Base-by-base conservation (phyloP, 1,140 invertebrate genomes). In the Bombus haemorrhoidalis region DNA sequence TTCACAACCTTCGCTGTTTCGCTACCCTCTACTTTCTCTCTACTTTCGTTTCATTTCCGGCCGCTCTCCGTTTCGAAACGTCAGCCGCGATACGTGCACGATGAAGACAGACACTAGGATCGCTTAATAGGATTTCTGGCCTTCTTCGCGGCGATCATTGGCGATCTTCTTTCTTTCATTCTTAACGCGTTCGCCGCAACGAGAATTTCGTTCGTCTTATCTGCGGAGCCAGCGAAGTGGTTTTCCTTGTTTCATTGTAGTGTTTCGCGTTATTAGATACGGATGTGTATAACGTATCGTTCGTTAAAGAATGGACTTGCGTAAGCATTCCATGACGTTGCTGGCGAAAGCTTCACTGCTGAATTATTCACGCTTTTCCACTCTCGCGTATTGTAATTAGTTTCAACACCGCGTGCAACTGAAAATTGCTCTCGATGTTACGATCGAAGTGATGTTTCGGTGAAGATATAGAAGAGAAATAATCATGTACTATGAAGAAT, bases 81-180 rank as follows among this genome's bases (percentile, higher is more conserved):
- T 90, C 83, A 90, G 53, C 39, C 83, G 75, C 86, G 87, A 79
- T 82, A 90, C 89, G 81, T 28, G 72, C 83, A 37, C 72, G 37
- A 90, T 78, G 83, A 84, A 85, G 80, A 88, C 47, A 81, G 68
- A 86, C 73, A 77, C 68, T 73, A 68, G 73, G 43, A 87, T 80
- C 74, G 79, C 79, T 90, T 90, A 88, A 89, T 89, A 86, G 84
- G 84, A 88, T 89, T 89, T 90, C 84, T 57, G 81, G 39, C 82
- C 75, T 53, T 43, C 75, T 43, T 47, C 34, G 64, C 43, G 47
- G 57, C 3, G 32, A 25, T 57, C 80, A 34, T 6, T 22, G 32
- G 32, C 25, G 66, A 53, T 72, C 43, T 37, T 62, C 62, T 53
- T 59, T 64, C 79, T 57, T 77, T 77, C 79, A 68, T 81, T 74